Evolutionary conservation across 2,113 vertebrate genomes (phyloP).

Genomic region (Isichthys henryi): DNA sequence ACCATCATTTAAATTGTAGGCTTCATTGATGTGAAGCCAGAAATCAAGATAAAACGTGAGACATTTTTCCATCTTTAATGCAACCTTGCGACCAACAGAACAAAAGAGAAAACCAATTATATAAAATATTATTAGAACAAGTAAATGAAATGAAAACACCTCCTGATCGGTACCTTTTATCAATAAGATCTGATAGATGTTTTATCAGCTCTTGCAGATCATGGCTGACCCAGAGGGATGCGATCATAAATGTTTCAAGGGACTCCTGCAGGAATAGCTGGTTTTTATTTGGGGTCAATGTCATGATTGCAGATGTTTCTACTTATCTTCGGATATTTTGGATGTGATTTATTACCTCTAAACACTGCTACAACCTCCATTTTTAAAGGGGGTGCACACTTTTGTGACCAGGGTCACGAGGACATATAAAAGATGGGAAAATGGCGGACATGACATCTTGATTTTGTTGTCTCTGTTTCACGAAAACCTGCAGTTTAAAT

Average conservation of each 20-base stretch:
- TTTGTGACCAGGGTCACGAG: background rate
- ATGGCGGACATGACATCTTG: background rate
- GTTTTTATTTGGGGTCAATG: background rate
- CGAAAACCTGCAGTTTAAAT: background rate
- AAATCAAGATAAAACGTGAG: background rate
- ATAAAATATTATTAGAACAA: background rate
- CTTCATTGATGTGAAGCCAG: background rate
- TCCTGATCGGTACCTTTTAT: background rate
- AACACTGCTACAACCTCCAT: background rate
- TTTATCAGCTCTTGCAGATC: background rate
- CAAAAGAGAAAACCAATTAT: background rate
- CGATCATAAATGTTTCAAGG: background rate
- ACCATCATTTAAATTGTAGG: background rate
- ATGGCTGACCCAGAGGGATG: background rate
- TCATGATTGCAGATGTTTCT: background rate
- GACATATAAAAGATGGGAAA: background rate
- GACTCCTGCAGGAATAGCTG: background rate
- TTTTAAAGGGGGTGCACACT: background rate
- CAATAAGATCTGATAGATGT: background rate
- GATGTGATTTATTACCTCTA: background rate
- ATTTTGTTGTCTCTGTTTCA: background rate
- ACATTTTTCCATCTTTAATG: background rate
- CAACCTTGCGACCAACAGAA: background rate
- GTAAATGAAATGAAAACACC: background rate
- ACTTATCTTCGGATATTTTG: background rate